Conservation (phyloP, 1,140 invertebrate genomes). For the Drosophila setifemur region DNA sequence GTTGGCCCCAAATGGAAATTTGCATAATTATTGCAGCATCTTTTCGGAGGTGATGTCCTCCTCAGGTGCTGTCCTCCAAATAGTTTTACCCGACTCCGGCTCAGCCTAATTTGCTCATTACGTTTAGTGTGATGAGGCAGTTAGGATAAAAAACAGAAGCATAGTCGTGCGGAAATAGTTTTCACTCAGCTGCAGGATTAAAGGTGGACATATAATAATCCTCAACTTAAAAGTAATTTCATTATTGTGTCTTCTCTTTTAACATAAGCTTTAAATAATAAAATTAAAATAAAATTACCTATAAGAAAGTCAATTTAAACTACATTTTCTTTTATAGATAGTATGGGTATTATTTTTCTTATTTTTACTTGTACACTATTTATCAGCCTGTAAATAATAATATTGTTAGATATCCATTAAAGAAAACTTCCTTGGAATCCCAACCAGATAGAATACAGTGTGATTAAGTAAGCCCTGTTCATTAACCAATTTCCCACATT, state of each 20-base stretch:
- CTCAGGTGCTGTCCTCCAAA: conserved; percentile 11
- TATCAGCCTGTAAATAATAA: too few species aligned
- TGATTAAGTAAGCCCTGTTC: neutral
- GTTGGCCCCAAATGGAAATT: conserved; percentile 39
- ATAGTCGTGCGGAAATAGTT: neutral
- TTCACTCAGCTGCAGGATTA: conserved; percentile 9
- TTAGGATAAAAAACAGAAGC: conserved; percentile 27
- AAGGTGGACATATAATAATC: too few species aligned
- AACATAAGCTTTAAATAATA: too few species aligned
- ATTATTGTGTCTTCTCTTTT: too few species aligned
- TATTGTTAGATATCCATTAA: too few species aligned
- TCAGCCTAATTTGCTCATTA: conserved; percentile 55
- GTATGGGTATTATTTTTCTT: too few species aligned
- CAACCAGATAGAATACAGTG: too few species aligned
- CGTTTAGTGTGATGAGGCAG: conserved; percentile 60
- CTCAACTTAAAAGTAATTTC: neutral
- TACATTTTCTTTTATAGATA: too few species aligned
- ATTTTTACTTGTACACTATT: too few species aligned
- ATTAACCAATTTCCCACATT: neutral
- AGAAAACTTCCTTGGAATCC: too few species aligned
- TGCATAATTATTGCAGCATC: conserved; percentile 72
- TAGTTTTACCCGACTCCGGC: conserved; percentile 5
- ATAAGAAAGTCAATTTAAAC: too few species aligned
- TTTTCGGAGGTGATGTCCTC: conserved; percentile 6
- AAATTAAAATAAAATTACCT: too few species aligned